Percentiles rank a stretch among this genome's conserved stretches.
phyloP scores from a whole-genome alignment of 2,113 vertebrate species.

The Motacilla tschutschensis region DNA sequence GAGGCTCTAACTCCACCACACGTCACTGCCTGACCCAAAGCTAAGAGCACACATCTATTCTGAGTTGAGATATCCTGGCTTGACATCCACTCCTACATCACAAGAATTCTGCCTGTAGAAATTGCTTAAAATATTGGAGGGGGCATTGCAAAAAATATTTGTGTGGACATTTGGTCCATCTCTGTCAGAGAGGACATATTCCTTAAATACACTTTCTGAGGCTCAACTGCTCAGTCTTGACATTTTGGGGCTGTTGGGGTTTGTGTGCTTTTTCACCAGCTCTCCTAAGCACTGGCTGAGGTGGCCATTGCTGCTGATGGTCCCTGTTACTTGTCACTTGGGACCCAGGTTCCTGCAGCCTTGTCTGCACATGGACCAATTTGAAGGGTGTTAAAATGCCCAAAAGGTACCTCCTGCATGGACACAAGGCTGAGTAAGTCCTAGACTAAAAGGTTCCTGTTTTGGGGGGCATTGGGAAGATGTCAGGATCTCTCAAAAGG shows the following conservation, averaged over 20 bases:
- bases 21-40: slow-evolving; percentile 35
- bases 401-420: not conserved
- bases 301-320: not conserved
- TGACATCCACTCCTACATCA: slow-evolving; percentile 6
- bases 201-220: not conserved
- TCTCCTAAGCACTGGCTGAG: not conserved
- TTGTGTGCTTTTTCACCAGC: not conserved
- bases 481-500: not conserved
- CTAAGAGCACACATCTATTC: slow-evolving; percentile 4
- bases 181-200: not conserved
- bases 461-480: not conserved
- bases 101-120: slow-evolving; percentile 12
- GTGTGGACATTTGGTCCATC: not conserved
- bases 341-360: not conserved
- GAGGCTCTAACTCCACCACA: slow-evolving; percentile 7
- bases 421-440: not conserved
- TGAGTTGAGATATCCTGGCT: slow-evolving; percentile 24
- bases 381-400: not conserved
- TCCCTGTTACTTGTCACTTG: not conserved
- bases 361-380: not conserved
- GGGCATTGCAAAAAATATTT: not conserved
- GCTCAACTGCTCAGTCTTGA: not conserved
- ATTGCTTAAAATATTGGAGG: slow-evolving; percentile 15
- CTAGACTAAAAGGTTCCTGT: not conserved
- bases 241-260: not conserved